phyloP scores from a whole-genome alignment of 2,888 invertebrate genomes.

The Tachystola acroxantha region DNA sequence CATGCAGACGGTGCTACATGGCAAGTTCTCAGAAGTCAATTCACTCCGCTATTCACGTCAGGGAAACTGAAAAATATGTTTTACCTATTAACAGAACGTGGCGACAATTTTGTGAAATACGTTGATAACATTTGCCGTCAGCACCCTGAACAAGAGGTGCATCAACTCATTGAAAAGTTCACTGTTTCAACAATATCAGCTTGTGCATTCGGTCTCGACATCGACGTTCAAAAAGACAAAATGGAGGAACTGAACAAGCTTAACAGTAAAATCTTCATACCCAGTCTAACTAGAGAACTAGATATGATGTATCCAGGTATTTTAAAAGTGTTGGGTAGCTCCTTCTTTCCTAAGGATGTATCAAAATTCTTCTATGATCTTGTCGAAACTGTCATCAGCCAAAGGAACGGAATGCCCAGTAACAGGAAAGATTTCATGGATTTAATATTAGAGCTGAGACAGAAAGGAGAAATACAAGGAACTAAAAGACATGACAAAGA shows the following conservation, averaged over 20 bases:
- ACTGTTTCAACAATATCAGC: conserved; percentile 36
- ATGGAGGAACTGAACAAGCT: conserved; percentile 7
- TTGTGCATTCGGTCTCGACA: conserved; percentile 37
- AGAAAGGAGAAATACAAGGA: conserved; percentile 24
- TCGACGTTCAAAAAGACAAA: conserved; percentile 20
- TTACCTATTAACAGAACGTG: conserved; percentile 32
- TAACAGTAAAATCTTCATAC: conserved; percentile 19
- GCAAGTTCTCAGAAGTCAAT: conserved; percentile 34
- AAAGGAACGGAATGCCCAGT: conserved; percentile 33
- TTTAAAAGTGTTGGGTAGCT: conserved; percentile 27
- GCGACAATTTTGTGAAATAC: conserved; percentile 29
- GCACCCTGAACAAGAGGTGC: conserved; percentile 27
- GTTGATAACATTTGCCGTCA: conserved; percentile 16
- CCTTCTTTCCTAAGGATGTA: conserved; percentile 26
- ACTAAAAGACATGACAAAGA: conserved; percentile 17
- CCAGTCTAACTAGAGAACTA: conserved; percentile 21
- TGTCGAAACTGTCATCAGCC: conserved; percentile 23
- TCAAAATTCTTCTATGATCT: conserved; percentile 29
- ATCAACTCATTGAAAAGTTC: conserved; percentile 29
- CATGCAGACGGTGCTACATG: conserved; percentile 41
- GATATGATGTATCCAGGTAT: conserved; percentile 41
- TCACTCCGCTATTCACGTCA: conserved; percentile 48
- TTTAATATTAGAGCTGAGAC: conserved; percentile 35
- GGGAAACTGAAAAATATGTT: conserved; percentile 53
- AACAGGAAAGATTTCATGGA: conserved; percentile 45